phyloP scores from a whole-genome alignment of 2,888 invertebrate species.

The Encarsia formosa region DNA sequence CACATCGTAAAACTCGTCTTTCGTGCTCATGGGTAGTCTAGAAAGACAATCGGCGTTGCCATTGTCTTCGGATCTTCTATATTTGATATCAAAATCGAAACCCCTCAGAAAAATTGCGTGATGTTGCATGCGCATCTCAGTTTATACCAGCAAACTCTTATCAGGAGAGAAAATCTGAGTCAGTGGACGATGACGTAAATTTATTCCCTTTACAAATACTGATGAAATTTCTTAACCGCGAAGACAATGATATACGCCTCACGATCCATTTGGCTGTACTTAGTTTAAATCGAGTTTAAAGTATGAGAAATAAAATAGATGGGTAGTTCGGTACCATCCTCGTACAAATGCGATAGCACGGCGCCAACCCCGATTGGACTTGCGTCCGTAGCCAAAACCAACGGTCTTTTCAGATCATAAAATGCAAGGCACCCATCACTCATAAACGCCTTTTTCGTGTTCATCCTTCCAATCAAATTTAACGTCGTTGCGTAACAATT shows the following conservation, averaged over 20 bases:
- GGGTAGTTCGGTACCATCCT: neutral
- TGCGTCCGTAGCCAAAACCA: conserved; percentile 24
- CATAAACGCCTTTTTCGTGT: conserved; percentile 28
- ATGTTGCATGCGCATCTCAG: conserved; percentile 32
- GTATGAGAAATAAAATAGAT: conserved; percentile 2
- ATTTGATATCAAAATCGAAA: conserved; percentile 27
- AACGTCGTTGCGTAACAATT: neutral
- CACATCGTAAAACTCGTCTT: conserved; percentile 8
- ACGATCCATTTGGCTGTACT: conserved; percentile 11
- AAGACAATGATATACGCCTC: no score
- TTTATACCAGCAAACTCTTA: conserved; percentile 25
- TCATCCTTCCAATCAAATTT: conserved; percentile 5
- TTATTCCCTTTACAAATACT: no score
- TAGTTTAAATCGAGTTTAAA: neutral
- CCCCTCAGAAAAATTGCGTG: conserved; percentile 29
- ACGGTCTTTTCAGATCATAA: conserved; percentile 26
- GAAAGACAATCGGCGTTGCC: conserved; percentile 30
- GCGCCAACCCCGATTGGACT: conserved; percentile 13
- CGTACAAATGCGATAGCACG: conserved; percentile 2
- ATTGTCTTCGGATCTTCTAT: conserved; percentile 20
- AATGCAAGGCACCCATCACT: conserved; percentile 26
- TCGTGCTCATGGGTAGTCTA: conserved; percentile 17
- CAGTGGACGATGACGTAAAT: conserved; percentile 8
- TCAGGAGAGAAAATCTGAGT: conserved; percentile 23
- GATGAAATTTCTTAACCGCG: no score